These are phyloP conservation scores for Enteromius anoplus DNA, from an alignment of 2,797 vertebrate genomes.

Conservation along the genomic window DNA sequence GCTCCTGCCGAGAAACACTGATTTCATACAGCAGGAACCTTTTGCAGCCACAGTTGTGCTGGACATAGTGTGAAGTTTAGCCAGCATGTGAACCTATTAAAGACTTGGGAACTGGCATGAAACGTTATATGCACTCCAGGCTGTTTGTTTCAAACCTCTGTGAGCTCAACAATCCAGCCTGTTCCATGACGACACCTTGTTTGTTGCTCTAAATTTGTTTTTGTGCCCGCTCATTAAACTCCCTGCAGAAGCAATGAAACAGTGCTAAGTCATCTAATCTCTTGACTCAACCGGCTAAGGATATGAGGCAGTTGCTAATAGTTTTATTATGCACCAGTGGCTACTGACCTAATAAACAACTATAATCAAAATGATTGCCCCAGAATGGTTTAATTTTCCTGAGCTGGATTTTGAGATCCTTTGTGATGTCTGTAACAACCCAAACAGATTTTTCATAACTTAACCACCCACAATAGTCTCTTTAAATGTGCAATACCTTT, in stretches of 20 bases:
- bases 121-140: conserved; percentile 31
- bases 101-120: conserved; percentile 32
- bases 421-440: neutral
- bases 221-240: conserved; percentile 64
- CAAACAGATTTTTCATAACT: neutral
- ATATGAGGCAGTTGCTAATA: conserved; percentile 3
- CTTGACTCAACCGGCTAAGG: conserved; percentile 29
- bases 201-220: conserved; percentile 66
- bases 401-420: neutral
- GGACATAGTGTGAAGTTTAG: conserved; percentile 49
- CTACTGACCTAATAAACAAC: neutral
- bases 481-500: conserved; percentile 80
- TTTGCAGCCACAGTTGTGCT: conserved; percentile 34
- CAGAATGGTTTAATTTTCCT: neutral
- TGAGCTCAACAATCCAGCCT: conserved; percentile 35
- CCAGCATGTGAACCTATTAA: conserved; percentile 40
- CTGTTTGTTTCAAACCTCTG: conserved; percentile 43
- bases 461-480: neutral
- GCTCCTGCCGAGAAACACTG: conserved; percentile 25
- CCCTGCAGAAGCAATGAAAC: conserved; percentile 43
- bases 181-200: conserved; percentile 71
- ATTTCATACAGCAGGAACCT: conserved; percentile 49
- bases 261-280: conserved; percentile 33
- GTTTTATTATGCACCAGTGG: conserved; percentile 8
- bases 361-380: neutral